Evolutionary conservation across 1,140 invertebrate genomes (phyloP), one percentile per base, ranked within the genome.

Genomic region (Eueides isabella): DNA sequence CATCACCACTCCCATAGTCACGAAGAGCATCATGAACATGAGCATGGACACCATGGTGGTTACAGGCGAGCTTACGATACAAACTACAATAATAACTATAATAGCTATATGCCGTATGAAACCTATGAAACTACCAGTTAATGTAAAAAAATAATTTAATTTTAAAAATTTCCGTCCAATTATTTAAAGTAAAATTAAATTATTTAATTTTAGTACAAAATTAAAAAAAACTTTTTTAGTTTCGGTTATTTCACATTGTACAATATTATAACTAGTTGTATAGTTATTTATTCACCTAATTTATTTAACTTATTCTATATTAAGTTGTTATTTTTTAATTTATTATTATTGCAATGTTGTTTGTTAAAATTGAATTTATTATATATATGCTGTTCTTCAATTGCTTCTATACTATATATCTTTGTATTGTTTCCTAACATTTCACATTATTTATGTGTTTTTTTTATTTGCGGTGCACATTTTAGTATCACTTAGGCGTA

Each of bases 1-100:
- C 95, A 95, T 72, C 94, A 95, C 1, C 96, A 97, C 78, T 95
- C 95, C 2, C 96, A 97, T 78, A 94, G 93, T 48, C 94, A 94
- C 78, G 96, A 96, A 79, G 95, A 97, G 41, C 90, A 90, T 26
- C 91, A 93, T 28, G 90, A 93, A 31, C 89, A 93, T 69, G 87
- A 92, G 5, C 92, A 93, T 71, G 90, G 91, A 0, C 90, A 92
- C 55, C 90, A 92, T 41, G 89, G 90, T 0, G 89, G 90, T 0
- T 92, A 92, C 28, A 93, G 94, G 72, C 89, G 94, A 62, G 94
- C 94, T 0, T 95, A 94, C 72, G 93, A 93, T 12, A 64, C 67
- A 29, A 73, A 82, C 44, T 81, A 81, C 33, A 89, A 87, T 35
- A 90, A 87, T 35, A 91, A 83, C 55, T 81, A 82, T 29, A 90